These are phyloP conservation scores for Zaprionus lineosus DNA, from an alignment of 2,888 invertebrate genomes.

Conservation along the genomic window DNA sequence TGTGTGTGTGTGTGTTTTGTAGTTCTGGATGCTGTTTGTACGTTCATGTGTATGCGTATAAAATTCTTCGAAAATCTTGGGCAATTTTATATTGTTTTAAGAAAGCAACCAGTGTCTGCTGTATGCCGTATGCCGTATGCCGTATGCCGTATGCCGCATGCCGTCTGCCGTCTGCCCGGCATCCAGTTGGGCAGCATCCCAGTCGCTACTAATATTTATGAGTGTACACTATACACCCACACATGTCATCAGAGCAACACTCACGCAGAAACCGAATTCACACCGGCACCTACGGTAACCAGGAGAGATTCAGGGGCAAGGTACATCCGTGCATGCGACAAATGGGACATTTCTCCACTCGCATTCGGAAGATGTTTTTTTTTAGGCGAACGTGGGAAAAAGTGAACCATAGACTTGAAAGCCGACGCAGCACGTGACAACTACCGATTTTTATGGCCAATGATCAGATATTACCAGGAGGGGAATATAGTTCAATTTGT, in stretches of 20 bases:
- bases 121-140: no score
- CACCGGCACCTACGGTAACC: conserved; percentile 22
- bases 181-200: conserved; percentile 11
- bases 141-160: no score
- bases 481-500: no score
- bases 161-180: conserved; percentile 2
- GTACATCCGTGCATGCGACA: conserved; percentile 49
- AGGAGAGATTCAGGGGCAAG: conserved; percentile 13
- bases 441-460: conserved; percentile 49
- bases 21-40: conserved; percentile 3
- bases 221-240: conserved; percentile 1
- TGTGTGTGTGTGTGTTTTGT: conserved; percentile 1
- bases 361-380: conserved; percentile 53
- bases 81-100: conserved; percentile 43
- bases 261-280: background rate
- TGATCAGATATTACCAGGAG: no score
- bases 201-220: conserved; percentile 50
- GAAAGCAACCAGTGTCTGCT: conserved; percentile 11
- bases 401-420: conserved; percentile 53
- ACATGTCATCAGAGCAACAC: background rate
- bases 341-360: conserved; percentile 49
- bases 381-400: conserved; percentile 24
- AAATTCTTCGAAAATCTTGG: conserved; percentile 18
- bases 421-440: conserved; percentile 51
- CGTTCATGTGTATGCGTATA: conserved; percentile 3